These are phyloP conservation scores for Andrena bicolor DNA, from an alignment of 2,888 invertebrate genomes.

Conservation along the genomic window DNA sequence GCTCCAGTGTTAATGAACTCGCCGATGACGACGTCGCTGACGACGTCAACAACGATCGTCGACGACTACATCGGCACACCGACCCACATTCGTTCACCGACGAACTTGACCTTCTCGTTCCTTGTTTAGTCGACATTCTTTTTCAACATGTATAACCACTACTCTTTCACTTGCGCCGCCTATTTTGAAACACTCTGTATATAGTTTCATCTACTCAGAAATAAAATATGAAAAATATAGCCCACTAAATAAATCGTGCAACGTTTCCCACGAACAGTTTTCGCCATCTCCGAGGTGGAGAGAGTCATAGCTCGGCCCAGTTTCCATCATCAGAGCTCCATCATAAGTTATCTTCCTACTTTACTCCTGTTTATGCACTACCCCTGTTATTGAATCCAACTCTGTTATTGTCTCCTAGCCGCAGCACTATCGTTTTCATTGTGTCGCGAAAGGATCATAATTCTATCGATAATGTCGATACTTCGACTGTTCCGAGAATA, in stretches of 20 bases:
- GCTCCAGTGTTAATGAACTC: slow-evolving; percentile 68
- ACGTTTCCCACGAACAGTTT: too few species aligned
- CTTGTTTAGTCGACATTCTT: slow-evolving; percentile 3
- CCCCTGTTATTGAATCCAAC: slow-evolving; percentile 4
- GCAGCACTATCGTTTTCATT: slow-evolving; percentile 31
- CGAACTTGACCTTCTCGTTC: slow-evolving; percentile 52
- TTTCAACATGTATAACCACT: background rate
- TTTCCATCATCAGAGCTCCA: background rate
- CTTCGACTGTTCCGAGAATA: slow-evolving; percentile 25
- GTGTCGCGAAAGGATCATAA: slow-evolving; percentile 21
- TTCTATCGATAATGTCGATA: slow-evolving; percentile 34
- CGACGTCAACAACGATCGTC: slow-evolving; percentile 26
- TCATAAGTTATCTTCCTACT: slow-evolving; percentile 3
- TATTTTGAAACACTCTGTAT: too few species aligned
- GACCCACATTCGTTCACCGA: slow-evolving; percentile 48
- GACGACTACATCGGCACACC: slow-evolving; percentile 30
- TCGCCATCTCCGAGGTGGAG: too few species aligned
- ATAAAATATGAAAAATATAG: too few species aligned
- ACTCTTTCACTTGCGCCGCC: too few species aligned
- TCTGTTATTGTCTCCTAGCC: slow-evolving; percentile 15
- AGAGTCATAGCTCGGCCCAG: too few species aligned
- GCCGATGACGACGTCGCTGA: slow-evolving; percentile 43
- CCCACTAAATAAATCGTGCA: too few species aligned
- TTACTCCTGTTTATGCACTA: background rate
- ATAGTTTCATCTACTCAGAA: too few species aligned